A percentile compares a stretch with the other conserved stretches of the same genome.
Conservation (phyloP, 2,797 vertebrate genomes). For the Bradypodion ventrale region DNA sequence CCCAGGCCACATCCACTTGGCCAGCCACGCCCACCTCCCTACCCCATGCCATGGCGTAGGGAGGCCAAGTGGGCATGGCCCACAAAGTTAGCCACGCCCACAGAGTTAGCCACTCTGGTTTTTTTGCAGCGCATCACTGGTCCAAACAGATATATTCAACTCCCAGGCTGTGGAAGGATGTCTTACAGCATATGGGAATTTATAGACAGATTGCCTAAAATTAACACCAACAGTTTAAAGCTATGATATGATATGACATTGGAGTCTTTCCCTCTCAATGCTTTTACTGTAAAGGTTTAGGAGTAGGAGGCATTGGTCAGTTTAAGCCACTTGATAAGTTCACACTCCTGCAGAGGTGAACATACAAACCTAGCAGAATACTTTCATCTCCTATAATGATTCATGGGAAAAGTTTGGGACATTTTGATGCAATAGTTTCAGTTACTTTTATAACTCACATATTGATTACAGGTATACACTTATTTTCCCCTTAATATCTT, state of each 20-base stretch:
- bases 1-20: too few species aligned
- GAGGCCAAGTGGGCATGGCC: too few species aligned
- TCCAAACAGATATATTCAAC: not conserved
- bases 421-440: not conserved
- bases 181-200: not conserved
- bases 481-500: slow-evolving; percentile 24
- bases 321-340: not conserved
- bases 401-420: not conserved
- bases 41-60: too few species aligned
- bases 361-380: too few species aligned
- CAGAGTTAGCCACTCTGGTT: too few species aligned
- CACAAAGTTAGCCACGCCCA: too few species aligned
- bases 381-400: not conserved
- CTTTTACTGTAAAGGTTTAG: not conserved
- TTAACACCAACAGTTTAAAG: too few species aligned
- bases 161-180: not conserved
- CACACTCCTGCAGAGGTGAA: too few species aligned
- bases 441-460: not conserved
- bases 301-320: not conserved
- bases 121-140: too few species aligned
- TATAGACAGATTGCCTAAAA: not conserved
- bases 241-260: too few species aligned
- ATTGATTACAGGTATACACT: not conserved
- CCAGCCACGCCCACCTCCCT: too few species aligned
- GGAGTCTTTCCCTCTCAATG: not conserved